Percentiles rank a stretch among this genome's conserved stretches.
phyloP scores from a whole-genome alignment of 2,797 vertebrate genomes.

The Pangasius krempfi region DNA sequence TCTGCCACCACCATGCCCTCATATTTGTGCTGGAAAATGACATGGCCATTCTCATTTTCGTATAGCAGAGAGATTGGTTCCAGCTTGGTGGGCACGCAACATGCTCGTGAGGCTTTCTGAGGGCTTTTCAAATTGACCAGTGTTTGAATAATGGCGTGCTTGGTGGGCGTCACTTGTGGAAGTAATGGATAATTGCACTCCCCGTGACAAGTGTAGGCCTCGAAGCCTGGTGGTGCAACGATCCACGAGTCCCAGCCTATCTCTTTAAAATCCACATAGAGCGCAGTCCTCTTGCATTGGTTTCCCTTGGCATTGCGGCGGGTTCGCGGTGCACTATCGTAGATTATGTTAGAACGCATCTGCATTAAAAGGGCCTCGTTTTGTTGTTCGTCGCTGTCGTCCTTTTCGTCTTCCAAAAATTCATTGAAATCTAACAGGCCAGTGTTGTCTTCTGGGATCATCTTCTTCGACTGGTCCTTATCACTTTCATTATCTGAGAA shows the following conservation, averaged over 20 bases:
- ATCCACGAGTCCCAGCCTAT: constrained; percentile 96
- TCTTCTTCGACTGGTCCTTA: constrained; percentile 74
- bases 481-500: constrained; percentile 87
- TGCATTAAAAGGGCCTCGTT: constrained; percentile 80
- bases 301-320: constrained; percentile 86
- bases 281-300: constrained; percentile 86
- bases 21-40: constrained; percentile 94
- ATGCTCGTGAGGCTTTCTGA: constrained; percentile 84
- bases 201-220: constrained; percentile 90
- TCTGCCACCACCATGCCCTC: constrained; percentile 95
- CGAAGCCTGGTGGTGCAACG: constrained; percentile 86
- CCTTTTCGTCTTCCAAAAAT: constrained; percentile 62
- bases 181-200: constrained; percentile 86
- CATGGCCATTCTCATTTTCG: constrained; percentile 83
- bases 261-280: constrained; percentile 95
- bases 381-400: constrained; percentile 64
- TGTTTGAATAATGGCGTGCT: constrained; percentile 91
- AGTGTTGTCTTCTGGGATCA: constrained; percentile 80
- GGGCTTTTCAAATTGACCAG: constrained; percentile 85
- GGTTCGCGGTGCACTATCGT: constrained; percentile 83
- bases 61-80: constrained; percentile 96
- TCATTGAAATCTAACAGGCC: constrained; percentile 66
- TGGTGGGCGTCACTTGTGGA: constrained; percentile 88
- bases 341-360: constrained; percentile 85
- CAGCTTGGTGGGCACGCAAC: constrained; percentile 93